Evolutionary conservation across 2,797 vertebrate species (phyloP).

Genomic region (Synaphobranchus kaupii): DNA sequence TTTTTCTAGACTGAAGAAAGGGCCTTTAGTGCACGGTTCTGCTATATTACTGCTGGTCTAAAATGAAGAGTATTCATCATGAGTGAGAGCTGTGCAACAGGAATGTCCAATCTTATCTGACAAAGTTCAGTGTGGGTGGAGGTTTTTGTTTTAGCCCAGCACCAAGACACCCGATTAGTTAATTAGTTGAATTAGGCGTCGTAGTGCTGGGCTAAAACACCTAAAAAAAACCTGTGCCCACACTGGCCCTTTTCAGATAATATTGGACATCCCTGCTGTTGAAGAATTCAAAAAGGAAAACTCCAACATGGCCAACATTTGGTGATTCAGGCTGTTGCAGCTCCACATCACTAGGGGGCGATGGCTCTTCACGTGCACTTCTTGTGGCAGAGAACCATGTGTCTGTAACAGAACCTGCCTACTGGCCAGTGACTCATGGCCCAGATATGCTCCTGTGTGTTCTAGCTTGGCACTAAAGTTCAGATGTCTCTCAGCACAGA

Average conservation of each 20-base stretch:
- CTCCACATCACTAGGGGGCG: slow-evolving; percentile 47
- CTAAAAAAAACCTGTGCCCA: not conserved
- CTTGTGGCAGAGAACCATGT: not conserved
- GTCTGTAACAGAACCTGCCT: slow-evolving; percentile 33
- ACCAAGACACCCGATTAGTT: too few relatives aligned
- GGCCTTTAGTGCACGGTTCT: not conserved
- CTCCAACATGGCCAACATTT: not conserved
- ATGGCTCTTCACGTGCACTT: slow-evolving; percentile 35
- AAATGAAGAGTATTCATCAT: not conserved
- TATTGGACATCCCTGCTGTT: not conserved
- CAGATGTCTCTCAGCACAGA: slow-evolving; percentile 61
- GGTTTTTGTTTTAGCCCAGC: not conserved
- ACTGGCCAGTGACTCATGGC: slow-evolving; percentile 52
- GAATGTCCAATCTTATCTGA: too few relatives aligned
- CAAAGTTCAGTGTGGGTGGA: too few relatives aligned
- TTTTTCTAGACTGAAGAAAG: not conserved
- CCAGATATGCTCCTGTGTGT: slow-evolving; percentile 54
- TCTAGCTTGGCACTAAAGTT: slow-evolving; percentile 50
- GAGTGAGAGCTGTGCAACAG: too few relatives aligned
- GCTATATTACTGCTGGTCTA: not conserved
- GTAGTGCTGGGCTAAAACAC: not conserved
- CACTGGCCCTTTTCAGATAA: not conserved
- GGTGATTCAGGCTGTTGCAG: not conserved
- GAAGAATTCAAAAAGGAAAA: not conserved
- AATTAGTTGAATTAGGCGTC: not conserved